phyloP scores from a whole-genome alignment of 1,140 invertebrate genomes.

The Eriosoma lanigerum region DNA sequence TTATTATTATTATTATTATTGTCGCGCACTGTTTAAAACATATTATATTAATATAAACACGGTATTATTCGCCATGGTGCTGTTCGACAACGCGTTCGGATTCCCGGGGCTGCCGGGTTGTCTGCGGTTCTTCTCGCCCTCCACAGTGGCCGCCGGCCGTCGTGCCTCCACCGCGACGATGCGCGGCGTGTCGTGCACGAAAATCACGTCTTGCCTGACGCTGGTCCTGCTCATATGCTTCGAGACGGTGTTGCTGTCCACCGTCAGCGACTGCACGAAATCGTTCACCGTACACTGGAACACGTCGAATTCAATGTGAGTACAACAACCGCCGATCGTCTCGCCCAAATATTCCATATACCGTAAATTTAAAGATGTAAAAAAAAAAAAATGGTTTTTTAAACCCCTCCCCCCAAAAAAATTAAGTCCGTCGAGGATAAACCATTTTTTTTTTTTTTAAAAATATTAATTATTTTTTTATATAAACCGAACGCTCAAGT shows the following conservation, averaged over 20 bases:
- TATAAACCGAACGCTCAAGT: background rate
- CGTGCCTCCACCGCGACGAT: background rate
- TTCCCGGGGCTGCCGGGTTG: slow-evolving; percentile 34
- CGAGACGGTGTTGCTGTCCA: slow-evolving; percentile 74
- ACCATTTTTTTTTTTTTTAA: too few species aligned
- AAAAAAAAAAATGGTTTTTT: too few species aligned
- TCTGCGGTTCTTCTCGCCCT: slow-evolving; percentile 10
- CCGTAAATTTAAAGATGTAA: too few species aligned
- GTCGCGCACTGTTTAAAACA: too few species aligned
- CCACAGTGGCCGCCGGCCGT: background rate
- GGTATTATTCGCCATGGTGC: background rate
- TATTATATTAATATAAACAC: too few species aligned
- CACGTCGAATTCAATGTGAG: slow-evolving; percentile 79
- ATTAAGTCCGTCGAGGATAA: too few species aligned
- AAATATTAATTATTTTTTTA: too few species aligned
- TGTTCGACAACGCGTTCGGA: slow-evolving; percentile 44
- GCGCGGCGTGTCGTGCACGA: slow-evolving; percentile 55
- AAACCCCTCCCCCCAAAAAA: too few species aligned
- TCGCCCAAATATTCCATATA: background rate
- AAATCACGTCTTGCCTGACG: slow-evolving; percentile 66
- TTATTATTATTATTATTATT: too few species aligned
- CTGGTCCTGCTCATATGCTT: slow-evolving; percentile 74
- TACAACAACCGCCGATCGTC: slow-evolving; percentile 52
- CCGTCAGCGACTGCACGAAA: slow-evolving; percentile 76
- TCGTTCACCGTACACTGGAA: slow-evolving; percentile 85